Conservation (phyloP, 2,113 vertebrate species). For the Elephantulus edwardii region DNA sequence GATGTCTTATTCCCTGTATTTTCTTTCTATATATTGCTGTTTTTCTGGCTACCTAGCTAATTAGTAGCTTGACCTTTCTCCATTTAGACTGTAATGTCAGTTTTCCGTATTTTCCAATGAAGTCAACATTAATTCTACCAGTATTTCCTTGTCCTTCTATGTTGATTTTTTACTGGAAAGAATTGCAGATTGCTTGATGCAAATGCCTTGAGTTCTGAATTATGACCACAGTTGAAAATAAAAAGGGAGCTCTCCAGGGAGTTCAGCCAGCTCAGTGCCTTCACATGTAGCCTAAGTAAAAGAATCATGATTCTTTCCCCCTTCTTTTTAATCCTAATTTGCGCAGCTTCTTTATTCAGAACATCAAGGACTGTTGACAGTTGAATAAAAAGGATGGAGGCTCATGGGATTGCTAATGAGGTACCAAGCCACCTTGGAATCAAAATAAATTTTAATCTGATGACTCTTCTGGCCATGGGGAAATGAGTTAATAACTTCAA, state of each 20-base stretch:
- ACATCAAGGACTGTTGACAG: constrained; percentile 61
- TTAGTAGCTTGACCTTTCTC: constrained; percentile 40
- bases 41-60: constrained; percentile 38
- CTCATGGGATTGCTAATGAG: constrained; percentile 63
- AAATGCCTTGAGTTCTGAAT: constrained; percentile 45
- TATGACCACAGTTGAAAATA: constrained; percentile 18
- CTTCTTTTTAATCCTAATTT: constrained; percentile 43
- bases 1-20: background rate
- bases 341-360: constrained; percentile 62
- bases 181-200: background rate
- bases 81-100: constrained; percentile 44
- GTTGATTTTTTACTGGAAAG: constrained; percentile 48
- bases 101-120: constrained; percentile 44
- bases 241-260: constrained; percentile 36
- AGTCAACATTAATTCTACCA: constrained; percentile 44
- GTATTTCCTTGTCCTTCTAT: constrained; percentile 33
- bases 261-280: constrained; percentile 4
- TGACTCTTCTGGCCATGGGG: background rate
- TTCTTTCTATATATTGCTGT: constrained; percentile 16
- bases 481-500: constrained; percentile 44
- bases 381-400: constrained; percentile 42
- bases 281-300: constrained; percentile 42
- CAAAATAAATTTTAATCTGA: constrained; percentile 65
- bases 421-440: constrained; percentile 48
- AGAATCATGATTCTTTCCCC: background rate